These are phyloP conservation scores for Rhynchomys soricoides DNA, from an alignment of 2,113 vertebrate genomes.

Conservation along the genomic window DNA sequence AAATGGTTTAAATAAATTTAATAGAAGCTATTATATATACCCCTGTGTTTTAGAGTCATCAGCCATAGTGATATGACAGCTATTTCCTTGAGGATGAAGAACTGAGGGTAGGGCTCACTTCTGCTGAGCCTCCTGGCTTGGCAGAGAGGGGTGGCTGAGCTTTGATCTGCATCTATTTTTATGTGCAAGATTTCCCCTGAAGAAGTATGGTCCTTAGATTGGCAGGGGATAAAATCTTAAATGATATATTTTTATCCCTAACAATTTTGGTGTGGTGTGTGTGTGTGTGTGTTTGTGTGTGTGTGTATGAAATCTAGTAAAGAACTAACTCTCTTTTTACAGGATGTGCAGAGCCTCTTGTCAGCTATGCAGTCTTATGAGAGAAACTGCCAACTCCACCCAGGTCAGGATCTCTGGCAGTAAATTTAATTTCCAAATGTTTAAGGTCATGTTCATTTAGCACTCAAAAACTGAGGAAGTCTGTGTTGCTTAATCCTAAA, in stretches of 20 bases:
- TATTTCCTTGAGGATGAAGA: not conserved
- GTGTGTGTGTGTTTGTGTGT: not conserved
- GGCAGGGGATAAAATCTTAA: not conserved
- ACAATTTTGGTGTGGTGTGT: not conserved
- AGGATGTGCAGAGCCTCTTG: slow-evolving; percentile 21
- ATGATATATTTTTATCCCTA: not conserved
- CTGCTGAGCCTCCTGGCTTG: not conserved
- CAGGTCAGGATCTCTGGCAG: slow-evolving; percentile 62
- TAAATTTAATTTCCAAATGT: slow-evolving; percentile 50
- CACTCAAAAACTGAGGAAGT: slow-evolving; percentile 70
- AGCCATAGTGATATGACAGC: not conserved
- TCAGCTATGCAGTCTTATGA: not conserved
- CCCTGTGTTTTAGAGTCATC: not conserved
- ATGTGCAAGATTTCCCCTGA: not conserved
- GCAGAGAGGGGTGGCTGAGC: not conserved
- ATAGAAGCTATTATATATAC: not conserved
- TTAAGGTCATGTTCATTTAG: slow-evolving; percentile 45
- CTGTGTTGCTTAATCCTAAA: slow-evolving; percentile 65
- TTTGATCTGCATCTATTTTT: not conserved
- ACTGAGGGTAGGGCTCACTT: not conserved
- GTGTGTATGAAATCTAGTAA: not conserved
- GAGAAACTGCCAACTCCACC: slow-evolving; percentile 49
- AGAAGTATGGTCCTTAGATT: not conserved
- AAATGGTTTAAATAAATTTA: not conserved
- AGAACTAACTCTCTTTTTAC: not conserved